Evolutionary conservation across 2,113 vertebrate species (phyloP).

Genomic region (Picathartes gymnocephalus): DNA sequence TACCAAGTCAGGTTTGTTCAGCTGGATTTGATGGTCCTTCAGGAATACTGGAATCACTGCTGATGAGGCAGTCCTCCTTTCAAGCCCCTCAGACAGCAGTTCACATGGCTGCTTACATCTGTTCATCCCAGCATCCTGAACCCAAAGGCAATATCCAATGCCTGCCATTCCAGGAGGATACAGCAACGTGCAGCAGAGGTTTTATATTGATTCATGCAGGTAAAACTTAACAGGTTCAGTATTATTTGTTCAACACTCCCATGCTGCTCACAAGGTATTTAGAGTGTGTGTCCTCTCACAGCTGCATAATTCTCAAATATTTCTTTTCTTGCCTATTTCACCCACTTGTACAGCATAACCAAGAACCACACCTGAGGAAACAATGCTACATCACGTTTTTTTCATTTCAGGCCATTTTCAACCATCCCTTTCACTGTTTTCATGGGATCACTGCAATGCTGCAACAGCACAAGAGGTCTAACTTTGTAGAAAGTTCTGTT

Average conservation of each 20-base stretch:
- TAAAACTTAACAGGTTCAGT: not conserved
- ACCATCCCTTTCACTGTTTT: not conserved
- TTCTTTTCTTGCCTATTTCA: not conserved
- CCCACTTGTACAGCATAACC: not conserved
- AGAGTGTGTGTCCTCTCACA: not conserved
- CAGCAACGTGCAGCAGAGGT: not conserved
- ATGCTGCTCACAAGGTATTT: not conserved
- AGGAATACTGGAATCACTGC: not conserved
- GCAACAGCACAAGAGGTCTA: not conserved
- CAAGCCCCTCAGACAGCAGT: not conserved
- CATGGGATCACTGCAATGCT: not conserved
- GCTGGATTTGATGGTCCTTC: not conserved
- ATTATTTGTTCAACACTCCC: not conserved
- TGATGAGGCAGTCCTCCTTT: not conserved
- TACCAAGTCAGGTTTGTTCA: not conserved
- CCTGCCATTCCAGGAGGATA: not conserved
- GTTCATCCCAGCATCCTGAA: not conserved
- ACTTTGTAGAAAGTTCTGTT: accelerated
- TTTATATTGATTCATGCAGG: not conserved
- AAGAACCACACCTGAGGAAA: not conserved
- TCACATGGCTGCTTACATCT: accelerated
- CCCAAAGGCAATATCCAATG: not conserved
- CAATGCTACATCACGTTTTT: accelerated
- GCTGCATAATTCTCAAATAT: not conserved
- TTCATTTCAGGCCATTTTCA: not conserved